Conservation (phyloP, 2,797 vertebrate genomes). For the Cyclopterus lumpus region DNA sequence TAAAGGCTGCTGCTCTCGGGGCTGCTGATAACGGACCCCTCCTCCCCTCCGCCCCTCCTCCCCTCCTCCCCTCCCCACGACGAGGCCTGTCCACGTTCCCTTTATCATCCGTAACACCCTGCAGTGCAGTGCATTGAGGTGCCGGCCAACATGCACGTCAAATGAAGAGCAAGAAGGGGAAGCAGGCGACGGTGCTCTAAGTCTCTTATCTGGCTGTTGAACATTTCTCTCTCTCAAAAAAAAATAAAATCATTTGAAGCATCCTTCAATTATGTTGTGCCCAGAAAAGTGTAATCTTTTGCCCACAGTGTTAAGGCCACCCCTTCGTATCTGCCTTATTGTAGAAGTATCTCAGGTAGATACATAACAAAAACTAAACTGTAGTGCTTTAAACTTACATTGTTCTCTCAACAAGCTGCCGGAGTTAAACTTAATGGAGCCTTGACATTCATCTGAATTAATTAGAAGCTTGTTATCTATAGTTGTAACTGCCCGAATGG, state of each 20-base stretch:
- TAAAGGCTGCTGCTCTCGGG: slow-evolving; percentile 58
- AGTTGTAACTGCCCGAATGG: slow-evolving; percentile 41
- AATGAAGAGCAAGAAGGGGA: slow-evolving; percentile 50
- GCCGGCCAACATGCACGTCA: slow-evolving; percentile 57
- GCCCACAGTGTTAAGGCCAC: slow-evolving; percentile 11
- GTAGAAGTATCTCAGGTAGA: slow-evolving; percentile 24
- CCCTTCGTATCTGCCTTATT: slow-evolving; percentile 33
- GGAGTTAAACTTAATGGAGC: slow-evolving; percentile 37
- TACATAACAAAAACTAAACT: not conserved
- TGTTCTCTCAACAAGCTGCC: slow-evolving; percentile 7
- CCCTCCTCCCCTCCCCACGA: not conserved
- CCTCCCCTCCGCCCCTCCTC: slow-evolving; percentile 3
- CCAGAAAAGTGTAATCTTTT: slow-evolving; percentile 18
- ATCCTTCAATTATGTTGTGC: slow-evolving; percentile 54
- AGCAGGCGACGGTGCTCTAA: slow-evolving; percentile 37
- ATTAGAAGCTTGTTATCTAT: slow-evolving; percentile 49
- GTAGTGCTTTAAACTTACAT: slow-evolving; percentile 38
- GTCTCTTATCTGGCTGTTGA: slow-evolving; percentile 62
- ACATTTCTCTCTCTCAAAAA: slow-evolving; percentile 19
- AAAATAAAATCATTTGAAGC: slow-evolving; percentile 50
- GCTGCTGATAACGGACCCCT: slow-evolving; percentile 50
- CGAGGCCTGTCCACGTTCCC: slow-evolving; percentile 38
- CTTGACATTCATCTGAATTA: slow-evolving; percentile 44
- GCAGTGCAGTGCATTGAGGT: slow-evolving; percentile 46
- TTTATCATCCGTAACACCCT: slow-evolving; percentile 60